These are phyloP conservation scores for Chaetophractus vellerosus DNA, from an alignment of 2,797 vertebrate genomes.

Conservation along the genomic window DNA sequence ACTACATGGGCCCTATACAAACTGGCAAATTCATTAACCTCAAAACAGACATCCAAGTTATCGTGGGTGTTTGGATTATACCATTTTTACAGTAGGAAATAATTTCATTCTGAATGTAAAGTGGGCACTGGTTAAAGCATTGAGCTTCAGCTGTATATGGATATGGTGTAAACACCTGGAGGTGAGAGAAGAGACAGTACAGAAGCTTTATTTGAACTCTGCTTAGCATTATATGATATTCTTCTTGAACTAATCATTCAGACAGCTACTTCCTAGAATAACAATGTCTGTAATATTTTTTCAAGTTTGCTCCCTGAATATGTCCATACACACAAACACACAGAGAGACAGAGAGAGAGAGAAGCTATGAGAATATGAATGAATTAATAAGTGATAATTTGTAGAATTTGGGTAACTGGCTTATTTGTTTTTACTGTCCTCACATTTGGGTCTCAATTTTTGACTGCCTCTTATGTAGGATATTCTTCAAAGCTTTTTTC, in stretches of 20 bases:
- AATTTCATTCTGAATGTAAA: background rate
- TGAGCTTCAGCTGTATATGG: slow-evolving; percentile 22
- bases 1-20: background rate
- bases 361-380: background rate
- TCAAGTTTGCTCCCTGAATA: slow-evolving; percentile 32
- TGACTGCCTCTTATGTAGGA: background rate
- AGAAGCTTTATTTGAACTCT: background rate
- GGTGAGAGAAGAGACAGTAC: background rate
- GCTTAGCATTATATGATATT: background rate
- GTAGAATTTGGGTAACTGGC: slow-evolving; percentile 1
- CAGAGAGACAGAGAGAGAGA: background rate
- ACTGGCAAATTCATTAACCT: slow-evolving; percentile 30
- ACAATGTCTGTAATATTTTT: slow-evolving; percentile 16
- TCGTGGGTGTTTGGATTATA: background rate
- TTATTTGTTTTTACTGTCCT: slow-evolving; percentile 55
- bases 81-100: background rate
- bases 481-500: slow-evolving; percentile 35
- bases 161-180: background rate
- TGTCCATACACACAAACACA: background rate
- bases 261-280: slow-evolving; percentile 4
- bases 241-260: background rate
- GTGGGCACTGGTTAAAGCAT: background rate
- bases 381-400: background rate
- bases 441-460: background rate
- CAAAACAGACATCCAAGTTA: background rate